These are phyloP conservation scores for Laticauda colubrina DNA, from an alignment of 2,113 vertebrate species.

Conservation along the genomic window DNA sequence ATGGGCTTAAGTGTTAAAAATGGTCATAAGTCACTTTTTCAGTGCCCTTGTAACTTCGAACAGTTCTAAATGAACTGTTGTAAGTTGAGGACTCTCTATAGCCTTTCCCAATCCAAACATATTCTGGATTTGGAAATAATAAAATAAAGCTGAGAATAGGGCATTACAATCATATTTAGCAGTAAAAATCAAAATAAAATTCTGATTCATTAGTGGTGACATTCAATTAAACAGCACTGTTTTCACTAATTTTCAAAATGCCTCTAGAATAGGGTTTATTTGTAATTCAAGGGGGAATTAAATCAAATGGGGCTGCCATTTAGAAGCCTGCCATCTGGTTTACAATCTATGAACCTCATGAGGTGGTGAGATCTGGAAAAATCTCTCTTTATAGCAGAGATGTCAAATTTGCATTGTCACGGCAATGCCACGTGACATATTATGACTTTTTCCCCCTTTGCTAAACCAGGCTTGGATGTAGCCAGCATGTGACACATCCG, in stretches of 20 bases:
- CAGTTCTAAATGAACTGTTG: too few species aligned
- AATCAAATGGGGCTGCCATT: neutral
- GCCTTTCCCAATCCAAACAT: neutral
- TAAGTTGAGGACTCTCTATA: neutral
- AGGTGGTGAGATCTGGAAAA: neutral
- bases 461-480: too few species aligned
- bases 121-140: neutral
- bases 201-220: neutral
- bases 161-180: neutral
- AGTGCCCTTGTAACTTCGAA: too few species aligned
- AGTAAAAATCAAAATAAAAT: neutral
- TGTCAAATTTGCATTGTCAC: too few species aligned
- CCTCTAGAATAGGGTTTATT: neutral
- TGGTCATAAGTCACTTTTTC: too few species aligned
- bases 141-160: neutral
- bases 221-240: neutral
- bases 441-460: too few species aligned
- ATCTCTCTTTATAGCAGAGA: neutral
- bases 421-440: too few species aligned
- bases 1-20: too few species aligned
- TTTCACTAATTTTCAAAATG: neutral
- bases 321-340: neutral
- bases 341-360: neutral
- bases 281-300: neutral
- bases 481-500: too few species aligned